Evolutionary conservation across 2,797 vertebrate genomes (phyloP), one percentile per base, ranked within the genome.

Genomic region (Rhincodon typus): DNA sequence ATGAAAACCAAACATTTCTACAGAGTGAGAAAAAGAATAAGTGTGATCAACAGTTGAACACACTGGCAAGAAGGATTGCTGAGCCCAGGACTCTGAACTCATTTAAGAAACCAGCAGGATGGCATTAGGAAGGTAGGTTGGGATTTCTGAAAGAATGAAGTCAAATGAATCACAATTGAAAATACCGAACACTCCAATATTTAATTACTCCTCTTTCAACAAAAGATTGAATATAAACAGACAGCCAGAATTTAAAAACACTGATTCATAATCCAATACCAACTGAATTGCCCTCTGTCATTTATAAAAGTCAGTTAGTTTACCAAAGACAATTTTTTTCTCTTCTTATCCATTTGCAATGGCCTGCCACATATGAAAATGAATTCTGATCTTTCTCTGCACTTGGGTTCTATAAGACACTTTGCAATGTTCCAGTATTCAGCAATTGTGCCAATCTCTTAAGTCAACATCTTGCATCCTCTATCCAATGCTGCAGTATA

Each of bases 71-170:
- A 53, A 57, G 6, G 27, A 34, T 90, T 90, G 87, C 4, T 34
- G 27, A 90, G 57, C 13, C 17, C 30, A 90, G 87, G 87, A 66
- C 30, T 62, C 53, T 62, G 13, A 19, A 90, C 57, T 84, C 38
- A 84, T 84, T 90, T 90, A 90, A 90, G 87, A 90, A 90, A 90
- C 34, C 25, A 90, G 53, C 30, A 90, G 30, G 53, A 8, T 90
- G 87, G 30, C 57, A 90, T 88, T 88, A 27, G 38, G 42, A 34
- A 30, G 53, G 50, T 3, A 90, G 27, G 53, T 27, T 30, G 27
- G 50, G 30, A 53, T 17, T 90, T 30, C 50, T 57, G 87, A 90
- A 90, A 90, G 30, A 90, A 62, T 38, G 57, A 62, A 57, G 25
- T 62, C 30, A 90, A 90, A 90, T 66, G 15, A 90, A 90, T 19